phyloP scores from a whole-genome alignment of 2,797 vertebrate species.

The Poeciliopsis infans region DNA sequence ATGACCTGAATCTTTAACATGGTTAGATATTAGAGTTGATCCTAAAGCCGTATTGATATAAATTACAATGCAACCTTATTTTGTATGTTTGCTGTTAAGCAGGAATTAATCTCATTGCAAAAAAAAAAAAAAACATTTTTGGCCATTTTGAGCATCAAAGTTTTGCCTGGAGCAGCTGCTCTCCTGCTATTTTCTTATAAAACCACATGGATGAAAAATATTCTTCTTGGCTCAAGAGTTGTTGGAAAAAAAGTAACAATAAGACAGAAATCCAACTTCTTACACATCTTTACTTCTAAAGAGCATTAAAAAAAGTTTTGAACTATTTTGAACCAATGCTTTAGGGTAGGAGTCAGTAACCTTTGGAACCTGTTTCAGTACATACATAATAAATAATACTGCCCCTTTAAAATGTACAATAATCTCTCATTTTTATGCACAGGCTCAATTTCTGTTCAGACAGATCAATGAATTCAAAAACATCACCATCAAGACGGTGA shows the following conservation, averaged over 20 bases:
- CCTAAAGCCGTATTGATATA: neutral
- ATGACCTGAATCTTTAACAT: slow-evolving; percentile 7
- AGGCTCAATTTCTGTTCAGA: slow-evolving; percentile 82
- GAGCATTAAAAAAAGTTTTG: neutral
- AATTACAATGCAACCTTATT: neutral
- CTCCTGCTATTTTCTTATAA: neutral
- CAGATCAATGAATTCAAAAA: slow-evolving; percentile 70
- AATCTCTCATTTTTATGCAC: slow-evolving; percentile 32
- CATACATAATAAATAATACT: no score
- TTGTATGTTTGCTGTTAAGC: neutral
- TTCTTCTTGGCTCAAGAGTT: neutral
- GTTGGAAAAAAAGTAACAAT: neutral
- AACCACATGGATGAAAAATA: neutral
- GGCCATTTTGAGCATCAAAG: neutral
- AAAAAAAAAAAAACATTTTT: neutral
- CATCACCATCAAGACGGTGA: slow-evolving; percentile 65
- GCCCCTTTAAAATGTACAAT: neutral
- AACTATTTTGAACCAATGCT: neutral
- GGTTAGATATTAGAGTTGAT: neutral
- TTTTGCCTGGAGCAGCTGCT: neutral
- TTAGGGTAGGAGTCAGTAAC: neutral
- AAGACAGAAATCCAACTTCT: neutral
- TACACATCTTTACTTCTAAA: neutral
- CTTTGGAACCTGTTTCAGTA: neutral
- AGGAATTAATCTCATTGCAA: neutral